Base-by-base conservation (phyloP, 2,113 vertebrate genomes). In the Axis porcinus region DNA sequence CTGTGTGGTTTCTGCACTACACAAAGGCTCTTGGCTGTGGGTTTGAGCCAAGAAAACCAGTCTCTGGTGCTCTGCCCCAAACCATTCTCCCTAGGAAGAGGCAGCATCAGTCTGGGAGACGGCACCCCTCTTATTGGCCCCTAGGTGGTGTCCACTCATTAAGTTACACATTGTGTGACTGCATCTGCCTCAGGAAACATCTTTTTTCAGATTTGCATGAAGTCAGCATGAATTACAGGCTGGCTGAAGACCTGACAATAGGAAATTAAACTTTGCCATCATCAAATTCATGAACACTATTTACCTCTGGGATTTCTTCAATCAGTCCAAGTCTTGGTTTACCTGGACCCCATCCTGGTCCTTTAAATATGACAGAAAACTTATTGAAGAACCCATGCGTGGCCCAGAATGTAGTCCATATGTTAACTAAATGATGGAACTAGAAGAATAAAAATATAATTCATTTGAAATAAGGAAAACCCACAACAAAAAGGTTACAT, bases 321-420 rank as follows among this genome's bases (percentile, higher is more conserved):
- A 98, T 98, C 97, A 99, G 98, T 33, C 99, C 99, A 93, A 99
- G 99, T 94, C 99, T 99, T 97, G 98, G 98, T 99, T 99, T 99
- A 92, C 99, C 99, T 67, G 99, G 99, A 97, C 95, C 98, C 99
- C 99, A 99, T 93, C 99, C 99, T 23, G 99, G 99, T 74, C 99
- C 99, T 86, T 99, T 99, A 98, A 99, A 97, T 98, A 99, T 98
- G 88, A 99, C 98, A 92, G 98, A 99, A 96, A 99, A 86, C 97
- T 99, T 99, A 98, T 99, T 98, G 97, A 92, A 94, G 96, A 99
- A 97, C 85, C 98, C 99, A 96, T 99, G 98, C 97, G 98, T 99
- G 79, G 91, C 95, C 97, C 98, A 99, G 97, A 99, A 99, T 0
- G 52, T 99, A 25, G 86, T 99, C 99, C 99, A 99, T 96, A 99